Base-by-base conservation (phyloP, 1,140 invertebrate species). In the Bilobella aurantiaca region DNA sequence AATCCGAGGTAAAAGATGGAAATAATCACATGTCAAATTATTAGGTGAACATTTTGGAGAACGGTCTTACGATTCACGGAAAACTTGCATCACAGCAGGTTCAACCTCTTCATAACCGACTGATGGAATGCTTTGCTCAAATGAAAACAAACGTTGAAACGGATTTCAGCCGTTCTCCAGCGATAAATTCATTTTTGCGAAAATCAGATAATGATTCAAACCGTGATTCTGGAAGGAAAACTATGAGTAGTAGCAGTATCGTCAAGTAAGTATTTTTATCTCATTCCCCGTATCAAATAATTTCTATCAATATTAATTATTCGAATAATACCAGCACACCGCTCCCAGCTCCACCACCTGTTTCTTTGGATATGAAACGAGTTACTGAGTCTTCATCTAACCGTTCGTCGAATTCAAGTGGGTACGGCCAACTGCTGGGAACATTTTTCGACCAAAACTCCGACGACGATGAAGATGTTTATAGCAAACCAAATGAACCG, bases 81-180 rank as follows among this genome's bases (percentile, higher is more conserved):
- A 83, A 87, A 70, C 79, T 95, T 37, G 91, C 89, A 1, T 88
- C 91, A 0, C 74, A 83, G 0, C 88, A 87, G 16, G 87, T 96
- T 0, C 87, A 89, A 66, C 92, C 92, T 1, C 75, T 97, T 29
- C 93, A 96, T 72, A 86, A 88, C 71, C 82, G 89, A 62, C 78
- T 97, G 3, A 81, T 90, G n/a, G 91, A 94, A 74, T 81, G 89
- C 53, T 92, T 94, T 72, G 84, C 81, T 0, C 86, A 91, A 70
- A 79, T 94, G 42, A 85, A 87, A 49, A 63, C 28, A 53, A 65
- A 46, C 67, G 72, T 67, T 60, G 68, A 63, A 61, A 58, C 56
- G 34, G 64, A 58, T 47, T 56, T 67, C 32, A 47, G 63, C 42
- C 27, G 63, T 59, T 31, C 59, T 60, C 32, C 59, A 60, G 60